Evolutionary conservation across 2,888 invertebrate genomes (phyloP), one percentile per base, ranked within the genome.

Genomic region (Lasioglossum leucozonium): DNA sequence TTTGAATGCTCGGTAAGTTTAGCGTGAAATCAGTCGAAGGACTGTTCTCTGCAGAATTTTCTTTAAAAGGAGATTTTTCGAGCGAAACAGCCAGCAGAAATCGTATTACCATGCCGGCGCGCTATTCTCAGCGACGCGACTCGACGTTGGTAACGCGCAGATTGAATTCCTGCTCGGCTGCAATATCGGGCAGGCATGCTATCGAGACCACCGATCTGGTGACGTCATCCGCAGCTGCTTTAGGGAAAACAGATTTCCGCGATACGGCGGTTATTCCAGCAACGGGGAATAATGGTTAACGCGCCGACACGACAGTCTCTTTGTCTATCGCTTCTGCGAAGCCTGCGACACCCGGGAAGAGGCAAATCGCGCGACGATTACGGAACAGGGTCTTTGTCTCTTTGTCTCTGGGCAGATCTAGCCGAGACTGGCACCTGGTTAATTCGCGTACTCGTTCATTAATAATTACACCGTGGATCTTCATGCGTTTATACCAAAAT

Each of bases 221-320:
- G 69, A 37, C 69, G 69, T 75, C 72, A 65, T 65, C 34, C 18
- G 30, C 65, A 34, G 34, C 65, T 34, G 65, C 84, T 81, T 87
- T 83, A 85, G 77, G 80, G 79, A 76, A 87, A 83, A 85, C 73
- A 18, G 44, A 78, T 77, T 89, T 89, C 81, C 88, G 83, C 77
- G 77, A 84, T 76, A 79, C n/a, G 47, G 37, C 40, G 13, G 34
- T 10, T 37, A 22, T 47, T 62, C 22, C 47, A 22, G 58, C n/a
- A n/a, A 40, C 26, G 8, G 18, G 22, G 72, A 4, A 22, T 40
- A 40, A n/a, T 37, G 65, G 40, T 18, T 10, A 37, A 30, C 62
- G 58, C 4, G 69, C 13, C 40, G 37, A 40, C 34, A n/a, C 34
- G 69, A 69, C 40, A 40, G n/a, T 69, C 40, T 40, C 69, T 40